phyloP scores from a whole-genome alignment of 2,888 invertebrate species.

The Strigamia crassipes region DNA sequence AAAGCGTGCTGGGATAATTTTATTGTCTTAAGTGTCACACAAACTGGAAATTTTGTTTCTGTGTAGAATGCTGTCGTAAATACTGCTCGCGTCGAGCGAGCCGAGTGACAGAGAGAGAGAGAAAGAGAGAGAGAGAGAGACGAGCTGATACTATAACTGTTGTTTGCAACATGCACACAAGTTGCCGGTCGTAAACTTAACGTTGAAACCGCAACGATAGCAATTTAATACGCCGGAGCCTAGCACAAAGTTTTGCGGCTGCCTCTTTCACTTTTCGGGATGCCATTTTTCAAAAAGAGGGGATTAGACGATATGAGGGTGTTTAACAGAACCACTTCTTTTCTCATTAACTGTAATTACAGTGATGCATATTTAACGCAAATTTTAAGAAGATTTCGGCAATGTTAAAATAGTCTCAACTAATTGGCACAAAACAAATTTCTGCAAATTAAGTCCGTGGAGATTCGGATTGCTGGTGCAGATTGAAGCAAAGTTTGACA shows the following conservation, averaged over 20 bases:
- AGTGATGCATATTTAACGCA: not conserved
- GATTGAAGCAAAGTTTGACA: not conserved
- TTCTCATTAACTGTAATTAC: slow-evolving; percentile 19
- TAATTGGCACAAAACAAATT: slow-evolving; percentile 2
- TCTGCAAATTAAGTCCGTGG: not conserved
- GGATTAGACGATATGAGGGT: slow-evolving; percentile 10
- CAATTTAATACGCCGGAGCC: slow-evolving; percentile 40
- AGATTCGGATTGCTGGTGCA: not conserved
- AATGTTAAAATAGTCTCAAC: not conserved
- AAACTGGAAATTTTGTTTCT: slow-evolving; percentile 6
- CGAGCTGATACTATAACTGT: slow-evolving; percentile 34
- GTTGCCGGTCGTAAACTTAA: slow-evolving; percentile 39
- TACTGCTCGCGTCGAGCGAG: slow-evolving; percentile 5
- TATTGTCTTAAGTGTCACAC: slow-evolving; percentile 15
- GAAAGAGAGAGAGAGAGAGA: not conserved
- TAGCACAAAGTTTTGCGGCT: slow-evolving; percentile 38
- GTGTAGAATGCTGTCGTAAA: slow-evolving; percentile 15
- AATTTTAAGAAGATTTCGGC: not conserved
- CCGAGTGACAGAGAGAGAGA: not conserved
- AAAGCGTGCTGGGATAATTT: not conserved
- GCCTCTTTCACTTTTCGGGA: slow-evolving; percentile 32
- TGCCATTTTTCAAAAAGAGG: slow-evolving; percentile 31
- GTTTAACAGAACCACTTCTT: not conserved
- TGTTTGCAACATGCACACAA: slow-evolving; percentile 28
- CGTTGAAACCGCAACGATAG: slow-evolving; percentile 39